Base-by-base conservation (phyloP, 1,140 invertebrate genomes). In the Brachionus koreanus region DNA sequence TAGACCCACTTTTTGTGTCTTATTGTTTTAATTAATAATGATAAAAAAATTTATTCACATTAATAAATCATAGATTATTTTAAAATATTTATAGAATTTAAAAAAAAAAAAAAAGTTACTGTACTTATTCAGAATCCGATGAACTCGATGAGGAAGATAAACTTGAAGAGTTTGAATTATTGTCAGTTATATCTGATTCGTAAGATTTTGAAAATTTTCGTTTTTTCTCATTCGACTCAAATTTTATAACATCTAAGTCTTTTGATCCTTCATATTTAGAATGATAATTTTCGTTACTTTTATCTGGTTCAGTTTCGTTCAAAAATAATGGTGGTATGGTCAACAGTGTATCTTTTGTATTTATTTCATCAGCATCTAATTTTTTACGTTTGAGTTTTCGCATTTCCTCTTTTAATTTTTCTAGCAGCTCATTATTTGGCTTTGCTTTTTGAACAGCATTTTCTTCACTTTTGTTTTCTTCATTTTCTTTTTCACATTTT, bases 381-480 rank as follows among this genome's bases (percentile, higher is more conserved):
- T 35, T 42, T 82, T 72, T 83, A 16, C 19, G 63, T 23, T 91
- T 89, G 19, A 97, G 86, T 88, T 94, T 95, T 0, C 89, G 86
- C 94, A 98, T 95, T 90, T 98, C 96, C 79, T 92, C 89, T 82
- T 92, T 91, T 10, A 98, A 89, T 88, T 97, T 97, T 82, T 94
- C 92, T 16, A 98, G 89, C 86, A 98, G 96, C 2, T 95, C 94
- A 88, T 93, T 93, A 89, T 98, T 98, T 63, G 96, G 95, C 86
- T 93, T 93, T 89, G 96, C 96, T 9, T 94, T 91, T 3, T 93
- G 93, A 3, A 94, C 94, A 87, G 95, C 94, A 85, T 93, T 94
- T 88, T 46, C 37, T 46, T 74, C 69, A 2, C 0, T 19, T 49
- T 96, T 94, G 9, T 97, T 89, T 89, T 96, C 93, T 88, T 97